These are phyloP conservation scores for Trissoscelio sp. DNA, from an alignment of 2,888 invertebrate species.

Conservation along the genomic window DNA sequence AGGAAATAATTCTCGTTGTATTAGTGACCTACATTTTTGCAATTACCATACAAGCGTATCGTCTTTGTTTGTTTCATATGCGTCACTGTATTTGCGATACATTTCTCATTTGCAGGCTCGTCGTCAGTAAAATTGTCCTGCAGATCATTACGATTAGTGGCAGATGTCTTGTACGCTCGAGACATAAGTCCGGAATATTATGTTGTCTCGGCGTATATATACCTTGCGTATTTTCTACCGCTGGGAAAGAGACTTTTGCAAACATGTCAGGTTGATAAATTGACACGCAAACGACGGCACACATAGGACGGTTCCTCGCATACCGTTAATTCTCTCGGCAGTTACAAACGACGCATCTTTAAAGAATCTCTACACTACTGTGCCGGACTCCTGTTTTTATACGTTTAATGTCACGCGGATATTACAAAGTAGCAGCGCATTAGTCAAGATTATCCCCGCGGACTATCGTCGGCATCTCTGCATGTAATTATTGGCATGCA, in stretches of 20 bases:
- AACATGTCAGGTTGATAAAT: slow-evolving; percentile 68
- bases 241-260: slow-evolving; percentile 64
- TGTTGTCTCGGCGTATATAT: slow-evolving; percentile 60
- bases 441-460: slow-evolving; percentile 53
- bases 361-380: slow-evolving; percentile 51
- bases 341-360: slow-evolving; percentile 65
- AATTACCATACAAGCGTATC: slow-evolving; percentile 34
- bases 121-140: slow-evolving; percentile 43
- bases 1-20: background rate
- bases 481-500: slow-evolving; percentile 37
- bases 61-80: slow-evolving; percentile 38
- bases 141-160: slow-evolving; percentile 62
- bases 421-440: slow-evolving; percentile 41
- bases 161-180: slow-evolving; percentile 62
- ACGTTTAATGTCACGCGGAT: slow-evolving; percentile 43
- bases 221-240: slow-evolving; percentile 55
- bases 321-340: slow-evolving; percentile 68
- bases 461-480: slow-evolving; percentile 42
- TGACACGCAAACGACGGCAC: slow-evolving; percentile 69
- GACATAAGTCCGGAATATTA: slow-evolving; percentile 64
- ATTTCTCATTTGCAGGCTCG: slow-evolving; percentile 60
- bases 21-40: slow-evolving; percentile 36
- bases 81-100: slow-evolving; percentile 53
- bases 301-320: slow-evolving; percentile 64
- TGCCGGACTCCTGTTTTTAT: slow-evolving; percentile 52